A percentile compares a stretch with the other conserved stretches of the same genome.
Evolutionary conservation across 2,113 vertebrate species (phyloP).

Genomic region (Capreolus pygargus): DNA sequence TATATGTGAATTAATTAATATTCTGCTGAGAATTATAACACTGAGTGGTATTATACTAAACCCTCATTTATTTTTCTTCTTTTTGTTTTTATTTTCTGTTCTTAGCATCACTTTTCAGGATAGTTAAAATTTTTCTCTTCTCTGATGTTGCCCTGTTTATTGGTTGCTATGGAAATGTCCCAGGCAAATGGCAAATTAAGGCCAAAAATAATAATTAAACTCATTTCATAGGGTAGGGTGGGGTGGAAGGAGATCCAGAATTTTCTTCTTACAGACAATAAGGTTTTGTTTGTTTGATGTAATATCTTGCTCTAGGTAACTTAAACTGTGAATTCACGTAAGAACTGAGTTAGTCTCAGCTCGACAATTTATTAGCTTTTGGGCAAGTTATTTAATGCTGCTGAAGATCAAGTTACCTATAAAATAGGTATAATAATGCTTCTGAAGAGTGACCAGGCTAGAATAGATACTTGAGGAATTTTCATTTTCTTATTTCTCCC

Average conservation of each 20-base stretch:
- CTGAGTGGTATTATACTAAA: background rate
- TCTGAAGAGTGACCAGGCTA: background rate
- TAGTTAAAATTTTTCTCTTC: slow-evolving; percentile 24
- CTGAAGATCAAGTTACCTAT: background rate
- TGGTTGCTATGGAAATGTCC: slow-evolving; percentile 44
- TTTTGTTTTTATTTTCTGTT: slow-evolving; percentile 35
- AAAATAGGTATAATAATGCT: background rate
- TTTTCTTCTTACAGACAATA: background rate
- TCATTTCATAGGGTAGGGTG: background rate
- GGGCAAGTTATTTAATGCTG: background rate
- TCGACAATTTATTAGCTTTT: background rate
- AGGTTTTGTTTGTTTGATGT: slow-evolving; percentile 30
- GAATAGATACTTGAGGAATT: background rate
- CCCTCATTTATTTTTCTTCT: background rate
- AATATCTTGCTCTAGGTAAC: background rate
- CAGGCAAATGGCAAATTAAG: slow-evolving; percentile 23
- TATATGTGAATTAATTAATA: slow-evolving; percentile 19
- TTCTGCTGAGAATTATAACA: background rate
- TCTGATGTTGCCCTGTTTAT: background rate
- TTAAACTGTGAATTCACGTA: background rate
- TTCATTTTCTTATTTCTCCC: background rate
- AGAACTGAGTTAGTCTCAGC: background rate
- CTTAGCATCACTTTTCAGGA: slow-evolving; percentile 42
- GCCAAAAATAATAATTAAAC: slow-evolving; percentile 38
- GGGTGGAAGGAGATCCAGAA: background rate